Evolutionary conservation across 1,140 invertebrate genomes (phyloP), one percentile per base, ranked within the genome.

Genomic region (Pentalonia nigronervosa): DNA sequence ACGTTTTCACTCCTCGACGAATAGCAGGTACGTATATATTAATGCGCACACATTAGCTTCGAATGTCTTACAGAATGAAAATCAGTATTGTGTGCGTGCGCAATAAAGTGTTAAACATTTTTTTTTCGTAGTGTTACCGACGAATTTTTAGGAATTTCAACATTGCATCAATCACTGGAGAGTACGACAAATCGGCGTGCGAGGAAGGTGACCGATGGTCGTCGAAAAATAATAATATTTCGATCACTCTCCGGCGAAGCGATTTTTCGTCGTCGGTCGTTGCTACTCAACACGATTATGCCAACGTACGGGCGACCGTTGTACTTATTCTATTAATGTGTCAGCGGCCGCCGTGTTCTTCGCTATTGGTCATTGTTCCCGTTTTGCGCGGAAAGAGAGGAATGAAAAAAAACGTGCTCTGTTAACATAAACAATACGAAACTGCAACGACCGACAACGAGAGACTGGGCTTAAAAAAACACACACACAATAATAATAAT

Each of bases 351-450:
- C 23, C 2, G 50, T 48, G 45, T 89, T 56, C 47, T 87, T 87
- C 30, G 7, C 8, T 87, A 34, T 17, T 87, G 8, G 20, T 89
- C 60, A 50, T 83, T 81, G 91, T 92, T 92, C 91, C 47, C 91
- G 91, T 92, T 92, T 92, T 21, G 47, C 90, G 67, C 91, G 9
- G n/a, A 48, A 92, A 76, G 30, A 91, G 25, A 60, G 14, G 8
- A 88, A 34, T 30, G 21, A 48, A 91, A 91, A 83, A 48, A 92
- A 92, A 41, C 91, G 91, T 83, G 76, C n/a, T 50, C 91, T 47
- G 91, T 48, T 47, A 92, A 83, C 91, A 81, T 83, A 83, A 83
- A 92, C 90, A 91, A 53, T 34, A 89, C 48, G 30, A 30, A n/a
- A 88, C 86, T 48, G 0, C 86, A 41, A 4, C 41, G 4, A 48